Percentiles rank a stretch among this genome's conserved stretches.
phyloP scores from a whole-genome alignment of 2,888 invertebrate genomes.

The Acholoe squamosa region DNA sequence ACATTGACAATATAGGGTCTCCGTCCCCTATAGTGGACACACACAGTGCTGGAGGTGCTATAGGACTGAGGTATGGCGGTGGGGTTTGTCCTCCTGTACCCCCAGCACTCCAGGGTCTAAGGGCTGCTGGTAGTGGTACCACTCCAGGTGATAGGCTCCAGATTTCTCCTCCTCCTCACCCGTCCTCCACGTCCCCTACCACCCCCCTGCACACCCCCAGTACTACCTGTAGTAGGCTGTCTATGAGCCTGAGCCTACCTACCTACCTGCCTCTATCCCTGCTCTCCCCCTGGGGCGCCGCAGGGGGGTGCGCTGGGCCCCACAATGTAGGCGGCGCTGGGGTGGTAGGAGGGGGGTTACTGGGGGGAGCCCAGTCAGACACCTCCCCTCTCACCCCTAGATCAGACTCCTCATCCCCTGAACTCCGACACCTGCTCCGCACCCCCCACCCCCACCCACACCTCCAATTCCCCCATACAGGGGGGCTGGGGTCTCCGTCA shows the following conservation, averaged over 20 bases:
- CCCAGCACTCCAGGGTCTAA: constrained; percentile 39
- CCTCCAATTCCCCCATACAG: not conserved
- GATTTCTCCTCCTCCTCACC: not conserved
- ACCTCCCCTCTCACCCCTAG: constrained; percentile 26
- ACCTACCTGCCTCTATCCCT: constrained; percentile 52
- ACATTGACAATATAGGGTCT: not conserved
- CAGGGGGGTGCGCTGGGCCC: not conserved
- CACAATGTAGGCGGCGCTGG: not conserved
- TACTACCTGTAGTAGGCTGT: not conserved
- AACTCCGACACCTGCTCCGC: constrained; percentile 37
- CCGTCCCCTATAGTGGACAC: not conserved
- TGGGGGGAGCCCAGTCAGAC: not conserved
- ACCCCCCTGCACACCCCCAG: constrained; percentile 18
- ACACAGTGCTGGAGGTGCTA: no score
- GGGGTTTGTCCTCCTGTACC: not conserved
- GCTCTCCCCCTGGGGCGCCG: constrained; percentile 35
- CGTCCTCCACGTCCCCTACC: not conserved
- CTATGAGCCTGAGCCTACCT: constrained; percentile 32
- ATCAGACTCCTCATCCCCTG: constrained; percentile 29
- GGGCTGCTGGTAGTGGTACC: no score
- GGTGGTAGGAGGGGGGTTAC: not conserved
- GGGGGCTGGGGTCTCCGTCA: not conserved
- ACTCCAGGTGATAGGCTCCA: not conserved
- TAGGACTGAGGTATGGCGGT: not conserved
- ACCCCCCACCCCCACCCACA: not conserved